Evolutionary conservation across 2,797 vertebrate genomes (phyloP).

Genomic region (Sparidentex hasta): DNA sequence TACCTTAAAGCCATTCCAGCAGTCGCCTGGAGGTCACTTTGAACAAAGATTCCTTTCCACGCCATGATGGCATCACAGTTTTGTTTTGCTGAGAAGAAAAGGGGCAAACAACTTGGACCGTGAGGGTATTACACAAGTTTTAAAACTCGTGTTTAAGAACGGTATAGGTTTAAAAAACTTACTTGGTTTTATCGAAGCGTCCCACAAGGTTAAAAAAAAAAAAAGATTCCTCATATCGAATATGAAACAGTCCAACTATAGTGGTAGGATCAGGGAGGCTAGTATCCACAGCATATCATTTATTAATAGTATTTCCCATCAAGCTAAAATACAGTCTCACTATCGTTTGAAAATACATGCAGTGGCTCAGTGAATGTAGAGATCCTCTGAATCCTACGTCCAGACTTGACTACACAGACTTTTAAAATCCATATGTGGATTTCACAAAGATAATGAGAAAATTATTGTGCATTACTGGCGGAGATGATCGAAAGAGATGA

Average conservation of each 20-base stretch:
- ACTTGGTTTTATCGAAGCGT: conserved; percentile 38
- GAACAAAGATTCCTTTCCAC: conserved; percentile 29
- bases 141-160: conserved; percentile 35
- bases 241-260: conserved; percentile 55
- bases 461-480: conserved; percentile 46
- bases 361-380: conserved; percentile 39
- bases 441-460: conserved; percentile 35
- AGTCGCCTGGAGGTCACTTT: conserved; percentile 52
- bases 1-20: conserved; percentile 48
- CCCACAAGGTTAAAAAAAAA: conserved; percentile 22
- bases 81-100: conserved; percentile 48
- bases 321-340: conserved; percentile 39
- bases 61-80: conserved; percentile 7
- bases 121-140: conserved; percentile 14
- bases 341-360: conserved; percentile 56
- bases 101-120: conserved; percentile 28
- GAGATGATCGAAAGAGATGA: conserved; percentile 53
- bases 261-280: conserved; percentile 51
- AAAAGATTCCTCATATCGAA: conserved; percentile 32
- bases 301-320: conserved; percentile 73
- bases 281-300: conserved; percentile 68
- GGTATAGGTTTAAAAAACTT: conserved; percentile 39
- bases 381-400: conserved; percentile 18
- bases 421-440: conserved; percentile 52
- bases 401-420: conserved; percentile 38